Evolutionary conservation across 1,140 invertebrate species (phyloP).

Genomic region (Calycopis cecrops): DNA sequence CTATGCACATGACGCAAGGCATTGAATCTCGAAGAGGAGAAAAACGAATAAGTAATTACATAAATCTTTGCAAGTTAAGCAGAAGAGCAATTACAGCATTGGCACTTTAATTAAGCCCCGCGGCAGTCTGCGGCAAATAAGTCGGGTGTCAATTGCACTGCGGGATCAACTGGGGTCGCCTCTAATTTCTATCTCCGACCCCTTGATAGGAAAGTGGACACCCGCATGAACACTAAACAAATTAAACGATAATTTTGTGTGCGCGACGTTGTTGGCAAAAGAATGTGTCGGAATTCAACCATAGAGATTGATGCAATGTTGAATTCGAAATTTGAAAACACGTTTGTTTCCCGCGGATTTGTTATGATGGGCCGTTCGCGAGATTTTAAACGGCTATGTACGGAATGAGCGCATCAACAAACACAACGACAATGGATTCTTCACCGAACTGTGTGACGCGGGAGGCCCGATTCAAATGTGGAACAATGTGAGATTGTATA

Average conservation of each 20-base stretch:
- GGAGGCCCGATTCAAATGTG: constrained; percentile 54
- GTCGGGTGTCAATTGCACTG: constrained; percentile 50
- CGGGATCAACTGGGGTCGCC: constrained; percentile 49
- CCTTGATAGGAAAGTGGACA: constrained; percentile 54
- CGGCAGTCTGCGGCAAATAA: constrained; percentile 41
- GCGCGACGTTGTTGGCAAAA: background rate
- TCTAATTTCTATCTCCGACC: constrained; percentile 50
- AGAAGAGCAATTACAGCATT: constrained; percentile 23
- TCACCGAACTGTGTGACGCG: constrained; percentile 62
- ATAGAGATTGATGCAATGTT: constrained; percentile 18
- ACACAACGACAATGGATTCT: constrained; percentile 64
- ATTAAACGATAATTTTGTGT: constrained; percentile 29
- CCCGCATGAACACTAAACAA: constrained; percentile 56
- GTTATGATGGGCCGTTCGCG: constrained; percentile 52
- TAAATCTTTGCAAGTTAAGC: constrained; percentile 12
- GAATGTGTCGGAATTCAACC: constrained; percentile 20
- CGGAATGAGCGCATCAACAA: constrained; percentile 53
- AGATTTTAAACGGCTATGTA: constrained; percentile 57
- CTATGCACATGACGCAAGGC: too few relatives aligned
- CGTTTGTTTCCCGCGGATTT: constrained; percentile 47
- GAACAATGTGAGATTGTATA: constrained; percentile 66
- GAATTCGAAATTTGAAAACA: constrained; percentile 35
- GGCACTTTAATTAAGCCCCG: constrained; percentile 40
- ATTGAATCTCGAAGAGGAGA: too few relatives aligned
- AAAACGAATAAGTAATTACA: constrained; percentile 3